A percentile compares a stretch with the other conserved stretches of the same genome.
Evolutionary conservation across 2,113 vertebrate species (phyloP).

Genomic region (Pelmatolapia mariae): DNA sequence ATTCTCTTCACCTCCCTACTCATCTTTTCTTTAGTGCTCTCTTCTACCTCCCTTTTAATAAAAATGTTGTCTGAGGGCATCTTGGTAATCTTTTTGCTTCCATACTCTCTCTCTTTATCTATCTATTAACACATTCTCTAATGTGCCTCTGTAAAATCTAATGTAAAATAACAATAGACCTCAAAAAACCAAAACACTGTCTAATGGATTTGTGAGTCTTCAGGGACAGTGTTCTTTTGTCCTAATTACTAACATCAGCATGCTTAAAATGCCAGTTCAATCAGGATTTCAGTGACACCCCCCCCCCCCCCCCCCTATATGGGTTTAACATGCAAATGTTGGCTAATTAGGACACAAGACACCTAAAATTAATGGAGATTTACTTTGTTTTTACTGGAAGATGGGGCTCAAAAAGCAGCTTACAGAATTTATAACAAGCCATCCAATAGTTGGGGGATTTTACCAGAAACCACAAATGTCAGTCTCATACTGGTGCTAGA

Average conservation of each 20-base stretch:
- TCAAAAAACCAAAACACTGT: not conserved
- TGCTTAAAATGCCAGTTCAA: not conserved
- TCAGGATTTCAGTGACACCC: not conserved
- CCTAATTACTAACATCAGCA: not conserved
- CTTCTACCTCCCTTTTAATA: not conserved
- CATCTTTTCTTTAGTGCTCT: not conserved
- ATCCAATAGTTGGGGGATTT: not conserved
- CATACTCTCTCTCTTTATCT: not conserved
- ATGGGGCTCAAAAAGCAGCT: not conserved
- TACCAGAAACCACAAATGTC: not conserved
- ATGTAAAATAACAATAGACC: not conserved
- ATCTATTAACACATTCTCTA: not conserved
- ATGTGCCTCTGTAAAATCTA: not conserved
- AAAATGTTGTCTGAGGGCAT: not conserved
- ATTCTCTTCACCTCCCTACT: not conserved
- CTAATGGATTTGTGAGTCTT: not conserved
- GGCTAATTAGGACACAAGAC: not conserved
- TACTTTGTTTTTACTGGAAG: not conserved
- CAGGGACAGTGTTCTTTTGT: not conserved
- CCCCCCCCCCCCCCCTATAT: fast-evolving
- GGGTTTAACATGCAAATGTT: not conserved
- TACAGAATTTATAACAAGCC: not conserved
- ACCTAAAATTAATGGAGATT: not conserved
- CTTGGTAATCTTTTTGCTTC: not conserved
- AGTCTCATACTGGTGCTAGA: not conserved